These are phyloP conservation scores for Campoplex nolae DNA, from an alignment of 2,888 invertebrate genomes.

Conservation along the genomic window DNA sequence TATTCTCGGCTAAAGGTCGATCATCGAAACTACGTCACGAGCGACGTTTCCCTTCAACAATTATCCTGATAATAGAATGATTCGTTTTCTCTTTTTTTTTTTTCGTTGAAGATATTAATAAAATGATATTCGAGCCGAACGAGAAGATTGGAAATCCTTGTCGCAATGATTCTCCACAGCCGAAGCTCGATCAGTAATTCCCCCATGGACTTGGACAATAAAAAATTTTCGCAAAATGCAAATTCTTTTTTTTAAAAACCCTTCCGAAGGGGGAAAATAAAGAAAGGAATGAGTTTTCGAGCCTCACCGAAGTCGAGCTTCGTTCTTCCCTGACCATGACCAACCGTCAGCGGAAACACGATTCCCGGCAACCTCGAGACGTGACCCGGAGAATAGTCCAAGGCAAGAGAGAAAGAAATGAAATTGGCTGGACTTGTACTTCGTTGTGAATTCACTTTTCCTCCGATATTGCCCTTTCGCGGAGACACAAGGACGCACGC, in stretches of 20 bases:
- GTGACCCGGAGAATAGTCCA: constrained; percentile 55
- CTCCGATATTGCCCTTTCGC: neutral
- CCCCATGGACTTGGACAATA: no score
- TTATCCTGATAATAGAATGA: neutral
- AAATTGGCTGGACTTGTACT: neutral
- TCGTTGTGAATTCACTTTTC: constrained; percentile 44
- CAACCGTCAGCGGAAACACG: constrained; percentile 56
- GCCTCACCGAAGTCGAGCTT: constrained; percentile 11
- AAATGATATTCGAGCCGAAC: neutral
- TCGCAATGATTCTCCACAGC: neutral
- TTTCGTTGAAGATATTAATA: neutral
- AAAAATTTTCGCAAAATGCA: no score
- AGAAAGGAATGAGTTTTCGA: constrained; percentile 2
- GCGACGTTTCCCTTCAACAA: neutral
- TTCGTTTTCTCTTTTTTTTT: neutral
- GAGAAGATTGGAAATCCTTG: neutral
- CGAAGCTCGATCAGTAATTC: no score
- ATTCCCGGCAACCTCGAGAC: constrained; percentile 58
- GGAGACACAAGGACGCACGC: neutral
- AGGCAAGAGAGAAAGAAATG: neutral
- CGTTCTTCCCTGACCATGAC: constrained; percentile 66
- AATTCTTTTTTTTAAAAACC: neutral
- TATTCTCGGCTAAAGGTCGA: neutral
- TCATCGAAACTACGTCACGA: neutral
- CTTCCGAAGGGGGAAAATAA: neutral